Base-by-base conservation (phyloP, 2,888 invertebrate genomes). In the Lasioglossum leucozonium region DNA sequence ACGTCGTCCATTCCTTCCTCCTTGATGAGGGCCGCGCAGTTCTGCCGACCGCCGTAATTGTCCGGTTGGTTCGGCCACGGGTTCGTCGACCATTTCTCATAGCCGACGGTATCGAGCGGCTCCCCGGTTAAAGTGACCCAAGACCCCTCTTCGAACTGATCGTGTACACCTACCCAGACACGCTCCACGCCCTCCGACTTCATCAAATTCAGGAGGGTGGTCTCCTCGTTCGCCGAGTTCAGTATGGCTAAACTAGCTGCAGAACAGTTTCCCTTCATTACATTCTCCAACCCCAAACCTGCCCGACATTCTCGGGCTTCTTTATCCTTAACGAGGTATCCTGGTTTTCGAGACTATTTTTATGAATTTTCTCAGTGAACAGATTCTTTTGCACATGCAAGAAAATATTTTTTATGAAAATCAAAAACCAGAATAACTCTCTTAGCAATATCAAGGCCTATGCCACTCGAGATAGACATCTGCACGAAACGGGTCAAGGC, bases 121-220 rank as follows among this genome's bases (percentile, higher is more conserved):
- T 88, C 84, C 58, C 83, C 91, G 11, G 44, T 58, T 34, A 89
- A 72, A 6, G 87, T 81, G 0, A 88, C 40, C 91, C 91, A 89
- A 30, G 88, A 85, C n/a, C 88, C 87, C 62, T 88, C 87, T 22
- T 86, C 84, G 77, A 88, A 90, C 55, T 72, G 74, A 71, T 89
- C 91, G 76, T 91, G 90, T 69, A 81, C 40, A 37, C 90, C 91
- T 37, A 91, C 47, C 87, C 87, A 91, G 13, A 71, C 85, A 0
- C 77, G 47, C 1, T 51, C 30, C 10, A 84, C 18, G 4, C 47
- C 47, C 30, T 75, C 42, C 11, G 82, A 81, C 4, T 67, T 18
- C 44, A 79, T n/a, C 79, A 67, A 72, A 13, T 37, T 10, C 30
- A 69, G 6, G 6, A 83, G 40, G 10, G 55, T 8, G 30, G 44